These are phyloP conservation scores for Stenodema calcarata DNA, from an alignment of 2,888 invertebrate species.

Conservation along the genomic window DNA sequence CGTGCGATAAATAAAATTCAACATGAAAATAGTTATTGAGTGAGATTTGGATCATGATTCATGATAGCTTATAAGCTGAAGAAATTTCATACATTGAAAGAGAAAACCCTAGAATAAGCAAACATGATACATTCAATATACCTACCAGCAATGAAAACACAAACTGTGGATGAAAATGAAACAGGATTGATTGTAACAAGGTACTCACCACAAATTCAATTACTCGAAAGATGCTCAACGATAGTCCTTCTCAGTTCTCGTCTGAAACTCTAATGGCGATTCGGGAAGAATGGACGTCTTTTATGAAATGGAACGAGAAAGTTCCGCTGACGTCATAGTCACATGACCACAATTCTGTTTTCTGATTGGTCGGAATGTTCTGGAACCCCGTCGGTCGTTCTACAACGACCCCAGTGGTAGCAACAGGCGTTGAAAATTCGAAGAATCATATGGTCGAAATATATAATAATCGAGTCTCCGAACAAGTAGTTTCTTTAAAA, in stretches of 20 bases:
- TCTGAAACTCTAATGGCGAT: slow-evolving; percentile 35
- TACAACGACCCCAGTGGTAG: background rate
- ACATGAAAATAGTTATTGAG: no score
- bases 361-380: slow-evolving; percentile 33
- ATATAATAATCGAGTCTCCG: background rate
- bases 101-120: no score
- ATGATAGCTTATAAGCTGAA: no score
- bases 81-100: no score
- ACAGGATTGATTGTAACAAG: background rate
- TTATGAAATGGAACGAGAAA: slow-evolving; percentile 8
- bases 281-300: background rate
- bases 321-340: slow-evolving; percentile 26
- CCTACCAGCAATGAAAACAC: no score
- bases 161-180: background rate
- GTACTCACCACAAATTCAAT: background rate
- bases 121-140: no score
- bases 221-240: background rate
- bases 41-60: no score
- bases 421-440: background rate
- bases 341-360: background rate
- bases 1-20: no score
- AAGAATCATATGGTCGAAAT: background rate
- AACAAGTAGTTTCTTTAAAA: no score
- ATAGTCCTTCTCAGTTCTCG: background rate
- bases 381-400: background rate